These are phyloP conservation scores for Dendrolimus pini DNA, from an alignment of 2,888 invertebrate species.

Conservation along the genomic window DNA sequence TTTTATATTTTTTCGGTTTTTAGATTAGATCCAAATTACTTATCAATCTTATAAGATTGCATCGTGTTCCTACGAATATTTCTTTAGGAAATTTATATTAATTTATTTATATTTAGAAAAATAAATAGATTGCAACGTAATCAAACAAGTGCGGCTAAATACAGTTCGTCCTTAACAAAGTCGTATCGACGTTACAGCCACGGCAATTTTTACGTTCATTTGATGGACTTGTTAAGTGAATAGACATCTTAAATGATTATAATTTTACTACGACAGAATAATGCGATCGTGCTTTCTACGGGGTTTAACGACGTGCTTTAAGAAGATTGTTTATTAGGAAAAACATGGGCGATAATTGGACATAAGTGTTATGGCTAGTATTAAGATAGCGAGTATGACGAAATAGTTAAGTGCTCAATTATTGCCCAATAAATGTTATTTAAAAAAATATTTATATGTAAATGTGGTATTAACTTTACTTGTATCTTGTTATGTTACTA, in stretches of 20 bases:
- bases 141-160: not conserved
- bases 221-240: slow-evolving; percentile 35
- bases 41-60: no score
- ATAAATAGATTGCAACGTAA: no score
- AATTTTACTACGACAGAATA: not conserved
- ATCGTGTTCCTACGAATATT: no score
- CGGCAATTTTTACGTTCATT: not conserved
- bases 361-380: not conserved
- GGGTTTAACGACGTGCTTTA: not conserved
- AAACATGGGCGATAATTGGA: not conserved
- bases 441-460: not conserved
- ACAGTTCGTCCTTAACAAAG: not conserved
- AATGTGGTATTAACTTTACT: not conserved
- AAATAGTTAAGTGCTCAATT: not conserved
- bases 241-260: slow-evolving; percentile 4
- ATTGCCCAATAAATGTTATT: not conserved
- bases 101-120: no score
- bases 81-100: no score
- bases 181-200: not conserved
- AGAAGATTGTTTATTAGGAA: not conserved
- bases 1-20: no score
- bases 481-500: not conserved
- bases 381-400: not conserved
- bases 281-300: not conserved
- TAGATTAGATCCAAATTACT: no score